Base-by-base conservation (phyloP, 2,113 vertebrate species). In the Muntiacus reevesi region DNA sequence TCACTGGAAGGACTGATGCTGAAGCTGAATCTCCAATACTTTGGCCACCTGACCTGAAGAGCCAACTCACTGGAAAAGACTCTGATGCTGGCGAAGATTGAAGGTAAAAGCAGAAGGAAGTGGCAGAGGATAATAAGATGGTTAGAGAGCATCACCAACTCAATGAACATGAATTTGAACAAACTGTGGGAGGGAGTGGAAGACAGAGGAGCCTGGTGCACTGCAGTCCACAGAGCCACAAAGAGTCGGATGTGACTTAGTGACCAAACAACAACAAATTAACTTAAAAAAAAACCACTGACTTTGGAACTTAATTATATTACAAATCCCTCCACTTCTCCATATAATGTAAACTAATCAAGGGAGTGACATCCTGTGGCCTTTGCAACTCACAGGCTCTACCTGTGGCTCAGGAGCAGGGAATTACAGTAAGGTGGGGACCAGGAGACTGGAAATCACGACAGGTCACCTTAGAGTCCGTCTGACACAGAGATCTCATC, bases 171-270 rank as follows among this genome's bases (percentile, higher is more conserved):
- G 71, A 74, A 25, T 43, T 25, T 23, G 21, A 74, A 7, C 71
- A 74, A 74, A 74, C 11, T 74, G 36, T 43, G 11, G 71, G 36
- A 74, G 36, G 14, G 5, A 74, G 36, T 74, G 36, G 71, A 74
- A 43, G 71, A 25, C 71, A 74, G 21, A 74, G 36, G 36, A 74
- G 36, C 11, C 21, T 25, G 36, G 5, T 74, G 36, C 25, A 6
- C 10, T 74, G 21, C 71, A 43, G 2, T 74, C 36, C 36, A 25
- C 21, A 43, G 36, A 43, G 71, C 36, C n/a, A 36, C 64, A 36
- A 36, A 67, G n/a, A 36, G 64, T 71, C 1, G 0, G 64, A 2
- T 0, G 1, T 2, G 21, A 36, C 21, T 74, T 74, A 43, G 11
- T 43, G 36, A 43, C 36, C 40, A 43, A 43, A 74, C 21, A 74